Evolutionary conservation across 2,888 invertebrate genomes (phyloP).

Genomic region (Anoplius nigerrimus): DNA sequence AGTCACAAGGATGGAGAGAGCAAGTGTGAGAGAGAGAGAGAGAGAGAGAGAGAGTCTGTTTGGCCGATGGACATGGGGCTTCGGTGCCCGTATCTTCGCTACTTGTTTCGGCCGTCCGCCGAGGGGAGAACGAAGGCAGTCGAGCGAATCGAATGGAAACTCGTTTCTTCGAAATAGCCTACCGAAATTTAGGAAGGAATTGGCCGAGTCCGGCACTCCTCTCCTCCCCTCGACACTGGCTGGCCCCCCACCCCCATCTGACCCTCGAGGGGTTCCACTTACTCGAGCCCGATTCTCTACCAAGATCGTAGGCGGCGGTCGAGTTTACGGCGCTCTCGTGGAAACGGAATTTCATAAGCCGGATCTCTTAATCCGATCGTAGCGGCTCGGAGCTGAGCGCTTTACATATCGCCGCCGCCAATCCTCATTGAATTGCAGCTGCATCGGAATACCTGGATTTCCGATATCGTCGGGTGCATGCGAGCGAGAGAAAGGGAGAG

Average conservation of each 20-base stretch:
- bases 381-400: conserved; percentile 17
- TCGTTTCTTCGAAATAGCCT: conserved; percentile 62
- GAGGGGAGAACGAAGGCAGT: conserved; percentile 44
- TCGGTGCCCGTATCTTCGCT: conserved; percentile 31
- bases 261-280: conserved; percentile 47
- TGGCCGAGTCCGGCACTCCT: conserved; percentile 37
- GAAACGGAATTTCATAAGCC: conserved; percentile 51
- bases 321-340: conserved; percentile 15
- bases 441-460: conserved; percentile 37
- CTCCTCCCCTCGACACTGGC: neutral
- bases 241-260: conserved; percentile 37
- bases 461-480: conserved; percentile 19
- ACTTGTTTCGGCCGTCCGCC: conserved; percentile 46
- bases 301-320: neutral
- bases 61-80: neutral
- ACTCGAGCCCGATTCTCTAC: conserved; percentile 22
- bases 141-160: conserved; percentile 61
- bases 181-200: conserved; percentile 61
- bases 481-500: neutral
- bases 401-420: conserved; percentile 44
- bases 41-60: conserved; percentile 26
- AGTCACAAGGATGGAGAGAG: conserved; percentile 11
- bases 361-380: conserved; percentile 52
- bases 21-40: conserved; percentile 17
- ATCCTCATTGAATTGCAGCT: conserved; percentile 26